Percentiles rank a stretch among this genome's conserved stretches.
These are phyloP conservation scores for Halocynthia aurantium DNA, from an alignment of 23 tunicate species.

Conservation along the genomic window DNA sequence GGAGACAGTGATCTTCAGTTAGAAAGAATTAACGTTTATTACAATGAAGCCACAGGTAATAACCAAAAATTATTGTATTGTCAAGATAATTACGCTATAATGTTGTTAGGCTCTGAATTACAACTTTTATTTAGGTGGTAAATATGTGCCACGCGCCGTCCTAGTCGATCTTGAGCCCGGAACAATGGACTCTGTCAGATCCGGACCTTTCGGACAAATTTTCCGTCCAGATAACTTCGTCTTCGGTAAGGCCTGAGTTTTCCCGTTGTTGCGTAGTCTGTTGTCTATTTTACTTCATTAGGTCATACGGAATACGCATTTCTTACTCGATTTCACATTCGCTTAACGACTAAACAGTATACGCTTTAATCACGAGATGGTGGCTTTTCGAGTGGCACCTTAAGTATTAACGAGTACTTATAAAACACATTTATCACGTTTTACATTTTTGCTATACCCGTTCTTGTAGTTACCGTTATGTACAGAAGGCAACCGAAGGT, in stretches of 20 bases:
- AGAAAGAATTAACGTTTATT: constrained; percentile 27
- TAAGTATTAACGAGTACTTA: too few relatives aligned
- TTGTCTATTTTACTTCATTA: neutral
- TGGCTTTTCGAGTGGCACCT: too few relatives aligned
- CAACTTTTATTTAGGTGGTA: constrained; percentile 41
- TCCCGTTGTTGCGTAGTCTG: neutral
- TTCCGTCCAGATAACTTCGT: constrained; percentile 96
- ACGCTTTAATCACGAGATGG: too few relatives aligned
- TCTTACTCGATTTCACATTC: too few relatives aligned
- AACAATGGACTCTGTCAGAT: constrained; percentile 97
- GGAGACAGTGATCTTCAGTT: constrained; percentile 35
- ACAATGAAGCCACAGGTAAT: constrained; percentile 32
- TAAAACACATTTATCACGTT: too few relatives aligned
- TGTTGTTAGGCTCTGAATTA: neutral
- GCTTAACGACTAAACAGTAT: too few relatives aligned
- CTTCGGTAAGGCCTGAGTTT: constrained; percentile 27
- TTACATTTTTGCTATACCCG: too few relatives aligned
- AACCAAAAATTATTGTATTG: neutral
- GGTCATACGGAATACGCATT: neutral
- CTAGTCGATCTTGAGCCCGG: constrained; percentile 95
- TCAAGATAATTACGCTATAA: neutral
- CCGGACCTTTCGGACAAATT: constrained; percentile 91
- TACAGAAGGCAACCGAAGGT: too few relatives aligned
- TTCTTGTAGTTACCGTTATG: too few relatives aligned
- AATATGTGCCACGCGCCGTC: constrained; percentile 89